Evolutionary conservation across 2,888 invertebrate species (phyloP), one percentile per base, ranked within the genome.

Genomic region (Torymus tubicola): DNA sequence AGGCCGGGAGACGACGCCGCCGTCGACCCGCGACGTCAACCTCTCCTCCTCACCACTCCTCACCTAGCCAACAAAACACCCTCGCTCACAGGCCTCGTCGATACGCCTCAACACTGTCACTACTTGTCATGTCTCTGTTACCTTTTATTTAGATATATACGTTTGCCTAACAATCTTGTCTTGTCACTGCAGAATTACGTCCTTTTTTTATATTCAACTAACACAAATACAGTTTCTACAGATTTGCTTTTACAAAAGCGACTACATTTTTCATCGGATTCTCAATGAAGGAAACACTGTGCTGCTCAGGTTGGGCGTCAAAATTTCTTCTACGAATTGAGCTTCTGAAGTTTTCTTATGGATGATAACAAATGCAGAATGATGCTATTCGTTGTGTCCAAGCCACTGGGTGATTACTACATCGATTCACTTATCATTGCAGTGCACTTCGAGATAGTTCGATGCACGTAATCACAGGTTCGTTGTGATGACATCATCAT

Each of bases 121-220:
- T 78, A 78, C 78, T 78, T 53, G 50, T 71, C 78, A 65, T 67
- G 71, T 67, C 70, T 64, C 65, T 72, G 42, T 65, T 4, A 14
- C 16, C 21, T 21, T 71, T 0, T 71, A 14, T 24, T 53, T 21
- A 4, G 60, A 4, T 21, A 1, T 42, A 18, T 18, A n/a, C n/a
- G 42, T 64, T 64, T 42, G 42, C 42, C 42, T 42, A 42, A 42
- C 42, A 42, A 42, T 8, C 42, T 42, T 42, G 1, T 8, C 42
- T 42, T 42, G 42, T 42, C 42, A 42, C 8, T 42, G 42, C 42
- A 8, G 42, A 42, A 42, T 42, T 8, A 42, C 8, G 42, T 42
- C 42, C 42, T 42, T 42, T 42, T 42, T 42, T 42, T 42, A 8
- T 42, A 42, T 42, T 8, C 42, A 42, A 42, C 42, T 42, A 42